phyloP scores from a whole-genome alignment of 2,113 vertebrate genomes.

The Conger conger region DNA sequence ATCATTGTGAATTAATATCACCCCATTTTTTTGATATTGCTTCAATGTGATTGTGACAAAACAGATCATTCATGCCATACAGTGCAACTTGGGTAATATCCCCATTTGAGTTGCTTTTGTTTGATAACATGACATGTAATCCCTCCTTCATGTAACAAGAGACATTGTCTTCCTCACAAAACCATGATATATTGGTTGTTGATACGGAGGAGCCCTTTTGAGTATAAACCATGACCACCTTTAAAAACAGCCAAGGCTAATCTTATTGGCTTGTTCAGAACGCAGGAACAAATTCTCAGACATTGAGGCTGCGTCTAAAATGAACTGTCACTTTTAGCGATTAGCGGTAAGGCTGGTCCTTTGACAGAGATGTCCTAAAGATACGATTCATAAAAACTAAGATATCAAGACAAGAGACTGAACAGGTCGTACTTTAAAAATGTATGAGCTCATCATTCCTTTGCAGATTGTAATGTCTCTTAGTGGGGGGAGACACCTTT shows the following conservation, averaged over 20 bases:
- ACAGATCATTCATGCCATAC: neutral
- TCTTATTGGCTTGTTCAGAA: neutral
- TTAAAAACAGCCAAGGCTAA: neutral
- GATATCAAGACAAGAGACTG: neutral
- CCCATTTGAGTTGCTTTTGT: neutral
- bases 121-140: neutral
- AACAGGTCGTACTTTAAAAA: neutral
- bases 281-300: neutral
- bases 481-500: neutral
- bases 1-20: neutral
- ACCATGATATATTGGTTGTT: neutral
- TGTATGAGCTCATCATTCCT: neutral
- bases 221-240: neutral
- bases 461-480: neutral
- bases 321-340: neutral
- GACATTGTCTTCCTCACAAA: neutral
- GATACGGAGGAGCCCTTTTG: neutral
- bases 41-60: neutral
- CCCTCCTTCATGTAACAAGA: neutral
- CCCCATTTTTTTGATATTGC: neutral
- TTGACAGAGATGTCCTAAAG: neutral
- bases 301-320: neutral
- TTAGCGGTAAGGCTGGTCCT: neutral
- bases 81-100: neutral
- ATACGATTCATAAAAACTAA: neutral